Percentiles rank a stretch among this genome's conserved stretches.
These are phyloP conservation scores for Clarias gariepinus DNA, from an alignment of 2,113 vertebrate species.

Conservation along the genomic window DNA sequence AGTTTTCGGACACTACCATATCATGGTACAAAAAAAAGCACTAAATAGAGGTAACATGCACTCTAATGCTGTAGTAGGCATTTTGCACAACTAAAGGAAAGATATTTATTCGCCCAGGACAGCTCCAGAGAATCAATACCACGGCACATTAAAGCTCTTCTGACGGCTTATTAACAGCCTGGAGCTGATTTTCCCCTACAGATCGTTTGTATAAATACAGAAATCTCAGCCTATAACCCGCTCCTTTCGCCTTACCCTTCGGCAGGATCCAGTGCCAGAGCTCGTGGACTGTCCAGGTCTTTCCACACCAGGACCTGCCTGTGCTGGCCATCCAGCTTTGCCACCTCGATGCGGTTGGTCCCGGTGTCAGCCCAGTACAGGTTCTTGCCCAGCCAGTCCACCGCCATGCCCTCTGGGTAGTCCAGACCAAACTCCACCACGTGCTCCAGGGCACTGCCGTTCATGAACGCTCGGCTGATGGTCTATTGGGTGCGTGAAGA, in stretches of 20 bases:
- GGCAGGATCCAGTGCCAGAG: slow-evolving; percentile 90
- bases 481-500: slow-evolving; percentile 70
- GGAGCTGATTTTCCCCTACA: background rate
- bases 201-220: background rate
- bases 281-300: slow-evolving; percentile 92
- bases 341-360: slow-evolving; percentile 94
- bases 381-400: slow-evolving; percentile 97
- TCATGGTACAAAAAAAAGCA: background rate
- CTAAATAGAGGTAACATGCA: background rate
- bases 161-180: background rate
- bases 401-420: slow-evolving; percentile 95
- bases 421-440: slow-evolving; percentile 94
- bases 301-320: slow-evolving; percentile 93
- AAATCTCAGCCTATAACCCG: background rate
- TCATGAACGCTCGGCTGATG: slow-evolving; percentile 96
- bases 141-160: background rate
- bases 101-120: background rate
- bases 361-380: slow-evolving; percentile 97
- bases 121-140: background rate
- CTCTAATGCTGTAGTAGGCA: background rate
- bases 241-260: slow-evolving; percentile 78
- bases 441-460: slow-evolving; percentile 89
- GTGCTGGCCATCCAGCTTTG: slow-evolving; percentile 87
- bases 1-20: background rate
- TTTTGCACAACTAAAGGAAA: background rate